Conservation (phyloP, 2,888 invertebrate species). For the Calliopum simillimum region DNA sequence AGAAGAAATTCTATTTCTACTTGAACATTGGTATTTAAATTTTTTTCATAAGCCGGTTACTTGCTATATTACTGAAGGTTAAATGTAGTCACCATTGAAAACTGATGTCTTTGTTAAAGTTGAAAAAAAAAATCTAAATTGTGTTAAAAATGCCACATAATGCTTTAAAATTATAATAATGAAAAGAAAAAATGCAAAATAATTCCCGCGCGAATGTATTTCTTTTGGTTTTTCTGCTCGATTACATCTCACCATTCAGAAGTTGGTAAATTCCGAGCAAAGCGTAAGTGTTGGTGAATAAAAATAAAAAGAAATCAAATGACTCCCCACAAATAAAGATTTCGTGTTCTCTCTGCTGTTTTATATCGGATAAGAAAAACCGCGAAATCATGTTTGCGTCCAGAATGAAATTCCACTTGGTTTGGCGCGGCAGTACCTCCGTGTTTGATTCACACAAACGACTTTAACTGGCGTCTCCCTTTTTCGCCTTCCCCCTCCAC, state of each 20-base stretch:
- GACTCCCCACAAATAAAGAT: neutral
- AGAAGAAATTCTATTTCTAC: no score
- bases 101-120: no score
- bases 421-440: neutral
- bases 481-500: conserved; percentile 33
- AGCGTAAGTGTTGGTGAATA: conserved; percentile 39
- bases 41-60: no score
- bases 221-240: conserved; percentile 60
- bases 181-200: conserved; percentile 22
- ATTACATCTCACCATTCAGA: conserved; percentile 62
- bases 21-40: no score
- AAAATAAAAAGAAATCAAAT: conserved; percentile 40
- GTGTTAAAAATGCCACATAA: neutral
- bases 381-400: conserved; percentile 27
- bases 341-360: conserved; percentile 23
- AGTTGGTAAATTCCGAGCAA: conserved; percentile 59
- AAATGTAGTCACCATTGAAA: no score
- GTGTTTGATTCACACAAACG: neutral
- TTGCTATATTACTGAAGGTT: no score
- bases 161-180: neutral
- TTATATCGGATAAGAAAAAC: conserved; percentile 35
- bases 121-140: no score
- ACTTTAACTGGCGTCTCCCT: conserved; percentile 42
- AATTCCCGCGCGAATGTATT: conserved; percentile 31
- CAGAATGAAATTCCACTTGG: conserved; percentile 15